These are phyloP conservation scores for Colostygia pectinataria DNA, from an alignment of 2,888 invertebrate genomes.

Conservation along the genomic window DNA sequence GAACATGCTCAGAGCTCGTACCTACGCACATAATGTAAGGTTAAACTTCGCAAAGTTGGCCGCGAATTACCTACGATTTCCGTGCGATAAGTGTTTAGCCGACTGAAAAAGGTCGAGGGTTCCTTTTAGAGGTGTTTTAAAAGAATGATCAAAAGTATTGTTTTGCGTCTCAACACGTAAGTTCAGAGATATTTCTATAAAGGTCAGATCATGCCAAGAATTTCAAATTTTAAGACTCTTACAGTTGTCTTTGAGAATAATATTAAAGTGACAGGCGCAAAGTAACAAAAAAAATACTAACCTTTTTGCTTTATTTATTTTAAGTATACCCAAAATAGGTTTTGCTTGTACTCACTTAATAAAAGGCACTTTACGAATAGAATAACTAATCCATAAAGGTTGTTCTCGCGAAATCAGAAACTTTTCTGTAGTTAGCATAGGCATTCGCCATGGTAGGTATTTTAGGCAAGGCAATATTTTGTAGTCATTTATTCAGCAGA, in stretches of 20 bases:
- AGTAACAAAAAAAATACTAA: too few relatives aligned
- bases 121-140: slow-evolving; percentile 7
- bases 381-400: background rate
- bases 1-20: slow-evolving; percentile 20
- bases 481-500: slow-evolving; percentile 42
- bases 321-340: too few relatives aligned
- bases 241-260: too few relatives aligned
- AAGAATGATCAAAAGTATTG: slow-evolving; percentile 11
- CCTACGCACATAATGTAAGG: slow-evolving; percentile 19
- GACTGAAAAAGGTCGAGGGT: slow-evolving; percentile 13
- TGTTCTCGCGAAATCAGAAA: slow-evolving; percentile 30
- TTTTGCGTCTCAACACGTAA: background rate
- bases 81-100: slow-evolving; percentile 9
- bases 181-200: too few relatives aligned
- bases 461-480: slow-evolving; percentile 41
- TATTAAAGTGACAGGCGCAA: too few relatives aligned
- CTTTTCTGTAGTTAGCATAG: slow-evolving; percentile 32
- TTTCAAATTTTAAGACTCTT: too few relatives aligned
- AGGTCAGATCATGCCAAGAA: too few relatives aligned
- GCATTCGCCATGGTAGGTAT: slow-evolving; percentile 35
- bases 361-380: background rate
- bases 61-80: slow-evolving; percentile 37
- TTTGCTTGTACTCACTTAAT: background rate
- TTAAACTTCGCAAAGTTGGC: slow-evolving; percentile 43
- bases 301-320: too few relatives aligned